Conservation (phyloP, 2,888 invertebrate species). For the Baronia brevicornis region DNA sequence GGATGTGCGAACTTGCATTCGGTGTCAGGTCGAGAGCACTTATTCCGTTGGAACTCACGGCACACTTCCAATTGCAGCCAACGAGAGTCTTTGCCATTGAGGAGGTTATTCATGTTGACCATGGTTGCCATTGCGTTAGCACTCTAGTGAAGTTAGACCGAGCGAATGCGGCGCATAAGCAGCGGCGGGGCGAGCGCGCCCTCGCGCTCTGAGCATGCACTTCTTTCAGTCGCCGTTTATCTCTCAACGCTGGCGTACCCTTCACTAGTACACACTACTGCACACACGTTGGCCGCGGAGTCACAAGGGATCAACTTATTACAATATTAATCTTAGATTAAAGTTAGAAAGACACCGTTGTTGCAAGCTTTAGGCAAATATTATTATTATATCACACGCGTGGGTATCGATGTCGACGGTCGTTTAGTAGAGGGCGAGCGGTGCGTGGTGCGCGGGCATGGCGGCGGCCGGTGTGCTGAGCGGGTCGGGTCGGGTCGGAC, state of each 20-base stretch:
- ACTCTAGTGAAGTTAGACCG: slow-evolving; percentile 59
- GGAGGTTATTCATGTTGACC: slow-evolving; percentile 97
- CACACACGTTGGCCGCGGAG: slow-evolving; percentile 49
- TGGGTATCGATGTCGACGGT: slow-evolving; percentile 71
- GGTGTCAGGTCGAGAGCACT: slow-evolving; percentile 98
- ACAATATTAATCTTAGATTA: slow-evolving; percentile 65
- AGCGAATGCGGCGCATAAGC: slow-evolving; percentile 71
- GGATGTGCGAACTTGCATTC: slow-evolving; percentile 99
- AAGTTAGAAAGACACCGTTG: slow-evolving; percentile 73
- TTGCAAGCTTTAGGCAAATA: slow-evolving; percentile 74
- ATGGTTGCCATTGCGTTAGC: slow-evolving; percentile 85
- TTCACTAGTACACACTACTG: slow-evolving; percentile 53
- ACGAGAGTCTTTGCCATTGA: slow-evolving; percentile 99
- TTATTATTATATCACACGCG: slow-evolving; percentile 73
- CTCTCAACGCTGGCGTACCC: slow-evolving; percentile 41
- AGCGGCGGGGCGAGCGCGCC: slow-evolving; percentile 57
- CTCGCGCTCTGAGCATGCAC: slow-evolving; percentile 62
- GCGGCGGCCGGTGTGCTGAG: slow-evolving; percentile 42
- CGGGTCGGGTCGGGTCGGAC: slow-evolving; percentile 64
- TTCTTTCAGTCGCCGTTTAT: no score
- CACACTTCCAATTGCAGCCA: slow-evolving; percentile 99
- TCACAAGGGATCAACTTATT: slow-evolving; percentile 40
- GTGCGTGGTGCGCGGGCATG: slow-evolving; percentile 72
- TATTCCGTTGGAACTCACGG: slow-evolving; percentile 99
- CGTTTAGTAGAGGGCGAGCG: slow-evolving; percentile 72